These are phyloP conservation scores for Uloborus diversus DNA, from an alignment of 1,140 invertebrate species.

Conservation along the genomic window DNA sequence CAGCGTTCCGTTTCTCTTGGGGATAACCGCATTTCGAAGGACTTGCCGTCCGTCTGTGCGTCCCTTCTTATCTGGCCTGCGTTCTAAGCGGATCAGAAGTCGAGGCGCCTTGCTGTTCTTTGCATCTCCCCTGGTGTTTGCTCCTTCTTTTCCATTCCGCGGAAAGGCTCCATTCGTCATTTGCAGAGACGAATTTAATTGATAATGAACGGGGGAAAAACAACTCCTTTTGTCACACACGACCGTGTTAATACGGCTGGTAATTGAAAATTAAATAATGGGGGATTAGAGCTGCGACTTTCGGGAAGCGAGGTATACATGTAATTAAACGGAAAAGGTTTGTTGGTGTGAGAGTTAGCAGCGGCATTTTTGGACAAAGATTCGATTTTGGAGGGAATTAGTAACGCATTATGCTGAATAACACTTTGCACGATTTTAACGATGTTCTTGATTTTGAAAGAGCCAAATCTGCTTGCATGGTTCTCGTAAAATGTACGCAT, in stretches of 20 bases:
- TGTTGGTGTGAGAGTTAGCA: too few relatives aligned
- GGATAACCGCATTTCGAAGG: slow-evolving; percentile 27
- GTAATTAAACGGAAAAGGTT: too few relatives aligned
- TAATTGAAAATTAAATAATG: slow-evolving; percentile 50
- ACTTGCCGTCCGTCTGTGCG: background rate
- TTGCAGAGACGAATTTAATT: slow-evolving; percentile 23
- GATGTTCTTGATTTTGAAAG: too few relatives aligned
- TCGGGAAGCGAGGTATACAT: too few relatives aligned
- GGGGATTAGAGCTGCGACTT: too few relatives aligned
- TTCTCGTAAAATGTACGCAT: too few relatives aligned
- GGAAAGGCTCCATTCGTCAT: background rate
- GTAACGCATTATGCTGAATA: too few relatives aligned
- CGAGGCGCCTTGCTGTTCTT: slow-evolving; percentile 2
- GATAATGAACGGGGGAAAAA: slow-evolving; percentile 43
- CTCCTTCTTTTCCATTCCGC: background rate
- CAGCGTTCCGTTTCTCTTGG: slow-evolving; percentile 2
- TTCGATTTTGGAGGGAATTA: too few relatives aligned
- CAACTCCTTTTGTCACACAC: background rate
- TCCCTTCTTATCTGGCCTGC: background rate
- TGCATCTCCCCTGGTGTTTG: background rate
- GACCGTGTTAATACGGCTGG: slow-evolving; percentile 2
- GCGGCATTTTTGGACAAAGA: too few relatives aligned
- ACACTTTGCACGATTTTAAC: too few relatives aligned
- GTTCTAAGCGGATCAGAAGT: slow-evolving; percentile 25
- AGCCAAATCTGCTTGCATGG: too few relatives aligned